These are phyloP conservation scores for Astyanax mexicanus DNA, from an alignment of 2,797 vertebrate species.

Conservation along the genomic window DNA sequence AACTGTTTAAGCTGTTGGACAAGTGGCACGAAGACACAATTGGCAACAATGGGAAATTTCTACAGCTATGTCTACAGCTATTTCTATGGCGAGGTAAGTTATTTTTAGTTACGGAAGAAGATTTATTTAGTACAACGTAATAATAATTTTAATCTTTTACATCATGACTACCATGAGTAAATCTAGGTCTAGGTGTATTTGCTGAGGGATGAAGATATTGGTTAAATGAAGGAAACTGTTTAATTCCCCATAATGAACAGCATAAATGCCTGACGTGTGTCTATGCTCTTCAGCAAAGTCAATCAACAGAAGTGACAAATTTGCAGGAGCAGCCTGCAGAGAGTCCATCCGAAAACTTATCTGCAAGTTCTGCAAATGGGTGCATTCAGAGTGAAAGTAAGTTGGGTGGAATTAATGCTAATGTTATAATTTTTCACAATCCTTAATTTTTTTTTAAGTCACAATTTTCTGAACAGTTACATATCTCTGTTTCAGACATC, in stretches of 20 bases:
- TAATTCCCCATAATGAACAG: too few relatives aligned
- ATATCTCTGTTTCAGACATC: neutral
- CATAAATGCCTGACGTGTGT: too few relatives aligned
- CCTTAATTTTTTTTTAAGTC: neutral
- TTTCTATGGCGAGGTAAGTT: slow-evolving; percentile 20
- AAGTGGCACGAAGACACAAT: neutral
- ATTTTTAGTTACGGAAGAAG: too few relatives aligned
- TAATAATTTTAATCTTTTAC: too few relatives aligned
- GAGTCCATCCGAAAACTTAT: neutral
- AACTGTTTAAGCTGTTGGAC: neutral
- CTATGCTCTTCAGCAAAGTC: neutral
- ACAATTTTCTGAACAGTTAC: neutral
- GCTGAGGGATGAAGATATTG: too few relatives aligned
- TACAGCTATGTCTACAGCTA: slow-evolving; percentile 7
- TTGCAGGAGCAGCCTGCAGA: neutral
- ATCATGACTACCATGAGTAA: too few relatives aligned
- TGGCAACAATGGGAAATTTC: neutral
- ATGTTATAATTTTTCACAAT: neutral
- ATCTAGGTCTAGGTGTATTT: too few relatives aligned
- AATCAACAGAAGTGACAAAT: neutral
- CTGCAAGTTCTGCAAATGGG: neutral
- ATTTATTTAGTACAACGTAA: too few relatives aligned
- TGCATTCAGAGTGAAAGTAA: neutral
- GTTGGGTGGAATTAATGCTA: too few relatives aligned
- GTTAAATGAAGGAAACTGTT: too few relatives aligned